Evolutionary conservation across 1,140 invertebrate species (phyloP).

Genomic region (Apis laboriosa): DNA sequence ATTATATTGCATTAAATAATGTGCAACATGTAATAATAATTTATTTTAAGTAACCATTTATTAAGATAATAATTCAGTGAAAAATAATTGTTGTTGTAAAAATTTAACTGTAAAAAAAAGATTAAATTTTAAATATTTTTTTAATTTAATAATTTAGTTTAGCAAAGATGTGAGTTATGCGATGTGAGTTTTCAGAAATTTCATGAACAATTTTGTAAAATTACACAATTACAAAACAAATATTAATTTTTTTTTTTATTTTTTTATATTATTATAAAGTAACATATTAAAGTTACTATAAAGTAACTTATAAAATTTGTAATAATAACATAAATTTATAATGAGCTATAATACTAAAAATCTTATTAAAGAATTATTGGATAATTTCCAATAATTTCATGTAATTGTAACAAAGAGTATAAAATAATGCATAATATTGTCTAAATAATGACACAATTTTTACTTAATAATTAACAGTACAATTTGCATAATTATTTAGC

Average conservation of each 20-base stretch:
- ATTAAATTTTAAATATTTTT: constrained; percentile 8
- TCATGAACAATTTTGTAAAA: not conserved
- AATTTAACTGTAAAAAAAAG: constrained; percentile 22
- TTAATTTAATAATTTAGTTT: not conserved
- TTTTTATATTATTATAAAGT: constrained; percentile 5
- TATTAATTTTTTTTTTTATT: not conserved
- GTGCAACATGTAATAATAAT: constrained; percentile 20
- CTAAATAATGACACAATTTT: constrained; percentile 18
- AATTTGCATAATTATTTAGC: constrained; percentile 24
- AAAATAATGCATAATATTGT: constrained; percentile 21
- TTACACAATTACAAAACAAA: not conserved
- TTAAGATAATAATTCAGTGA: not conserved
- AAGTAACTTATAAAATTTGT: constrained; percentile 18
- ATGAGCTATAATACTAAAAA: constrained; percentile 1
- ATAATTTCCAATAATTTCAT: not conserved
- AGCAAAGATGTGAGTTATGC: constrained; percentile 1
- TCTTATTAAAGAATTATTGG: not conserved
- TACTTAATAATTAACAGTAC: constrained; percentile 17
- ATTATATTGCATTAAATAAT: constrained; percentile 9
- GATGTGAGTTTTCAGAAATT: not conserved
- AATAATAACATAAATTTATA: constrained; percentile 30
- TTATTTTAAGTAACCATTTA: constrained; percentile 14
- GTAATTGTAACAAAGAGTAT: not conserved
- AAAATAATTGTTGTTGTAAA: not conserved
- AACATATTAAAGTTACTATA: not conserved